Evolutionary conservation across 2,888 invertebrate species (phyloP), one percentile per base, ranked within the genome.

Genomic region (Zeuzera pyrina): DNA sequence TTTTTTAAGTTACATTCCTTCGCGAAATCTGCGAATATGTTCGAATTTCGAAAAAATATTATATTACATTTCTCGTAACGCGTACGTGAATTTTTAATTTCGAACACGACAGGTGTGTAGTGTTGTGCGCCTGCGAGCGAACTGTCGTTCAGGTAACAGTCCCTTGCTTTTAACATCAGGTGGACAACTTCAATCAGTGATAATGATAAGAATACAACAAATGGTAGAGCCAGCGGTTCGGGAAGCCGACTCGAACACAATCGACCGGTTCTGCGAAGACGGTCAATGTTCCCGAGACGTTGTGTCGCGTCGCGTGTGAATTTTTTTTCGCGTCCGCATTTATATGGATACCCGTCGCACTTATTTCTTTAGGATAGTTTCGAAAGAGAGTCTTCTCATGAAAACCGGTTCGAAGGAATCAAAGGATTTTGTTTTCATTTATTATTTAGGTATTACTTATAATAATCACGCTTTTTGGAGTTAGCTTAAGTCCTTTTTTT

Each of bases 131-230:
- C 47, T 49, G 50, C 47, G 46, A 37, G 35, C 39, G 37, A 43
- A 76, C 76, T 76, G 71, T 38, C 53, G 40, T 45, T 38, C 53
- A 57, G 56, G 58, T 64, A 52, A 41, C 38, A 48, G 51, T 47
- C 41, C 52, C 41, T 43, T 47, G 12, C 50, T 48, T 49, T 67
- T 71, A 69, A 66, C 65, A 73, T 70, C 64, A 67, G 65, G 68
- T 74, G 69, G 58, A 65, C 62, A 67, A 59, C 66, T n/a, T 66
- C 66, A 61, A 66, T 66, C 58, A 50, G 55, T 66, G 72, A 73
- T 76, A 69, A 65, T 43, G 47, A 43, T 49, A 45, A 42, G 30
- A 52, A 51, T 58, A 60, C 59, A 60, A 57, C 48, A 55, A 38
- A 33, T 32, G 43, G 46, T 49, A 35, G 40, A 41, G 44, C 34